phyloP scores from a whole-genome alignment of 30 jellyfish, hydroid and myxozoan species.

The Catostylus mosaicus region DNA sequence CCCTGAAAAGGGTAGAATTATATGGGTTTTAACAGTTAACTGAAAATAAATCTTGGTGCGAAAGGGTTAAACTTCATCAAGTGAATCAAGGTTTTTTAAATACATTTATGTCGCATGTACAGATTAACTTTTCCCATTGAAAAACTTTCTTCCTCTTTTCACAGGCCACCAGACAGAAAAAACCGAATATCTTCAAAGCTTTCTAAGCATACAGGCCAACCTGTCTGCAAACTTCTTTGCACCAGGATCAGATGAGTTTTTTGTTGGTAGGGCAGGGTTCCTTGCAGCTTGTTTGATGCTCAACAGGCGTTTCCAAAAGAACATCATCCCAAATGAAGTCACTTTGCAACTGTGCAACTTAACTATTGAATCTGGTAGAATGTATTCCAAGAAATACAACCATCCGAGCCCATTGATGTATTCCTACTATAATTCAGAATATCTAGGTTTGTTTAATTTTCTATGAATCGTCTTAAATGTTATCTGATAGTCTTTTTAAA shows the following conservation, averaged over 20 bases:
- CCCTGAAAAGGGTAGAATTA: too few relatives aligned
- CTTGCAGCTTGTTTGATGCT: conserved; percentile 84
- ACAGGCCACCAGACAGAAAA: conserved; percentile 82
- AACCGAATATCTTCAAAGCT: conserved; percentile 82
- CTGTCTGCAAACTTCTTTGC: conserved; percentile 79
- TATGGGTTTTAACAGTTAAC: too few relatives aligned
- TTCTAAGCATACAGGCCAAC: conserved; percentile 66
- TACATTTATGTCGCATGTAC: too few relatives aligned
- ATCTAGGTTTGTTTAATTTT: conserved; percentile 85
- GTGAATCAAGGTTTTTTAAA: too few relatives aligned
- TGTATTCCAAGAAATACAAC: conserved; percentile 53
- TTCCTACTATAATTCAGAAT: conserved; percentile 81
- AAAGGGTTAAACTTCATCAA: too few relatives aligned
- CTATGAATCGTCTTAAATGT: too few relatives aligned
- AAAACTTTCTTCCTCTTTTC: too few relatives aligned
- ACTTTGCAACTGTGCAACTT: conserved; percentile 82
- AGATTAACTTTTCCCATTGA: too few relatives aligned
- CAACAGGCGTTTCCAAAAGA: conserved; percentile 70
- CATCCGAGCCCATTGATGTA: conserved; percentile 93
- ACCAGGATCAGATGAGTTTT: conserved; percentile 96
- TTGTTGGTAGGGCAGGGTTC: conserved; percentile 98
- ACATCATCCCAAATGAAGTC: conserved; percentile 72
- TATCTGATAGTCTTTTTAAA: neutral
- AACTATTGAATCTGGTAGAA: conserved; percentile 90
- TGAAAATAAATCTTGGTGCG: too few relatives aligned